Conservation (phyloP, 2,888 invertebrate species). For the Antheraea yamamai region DNA sequence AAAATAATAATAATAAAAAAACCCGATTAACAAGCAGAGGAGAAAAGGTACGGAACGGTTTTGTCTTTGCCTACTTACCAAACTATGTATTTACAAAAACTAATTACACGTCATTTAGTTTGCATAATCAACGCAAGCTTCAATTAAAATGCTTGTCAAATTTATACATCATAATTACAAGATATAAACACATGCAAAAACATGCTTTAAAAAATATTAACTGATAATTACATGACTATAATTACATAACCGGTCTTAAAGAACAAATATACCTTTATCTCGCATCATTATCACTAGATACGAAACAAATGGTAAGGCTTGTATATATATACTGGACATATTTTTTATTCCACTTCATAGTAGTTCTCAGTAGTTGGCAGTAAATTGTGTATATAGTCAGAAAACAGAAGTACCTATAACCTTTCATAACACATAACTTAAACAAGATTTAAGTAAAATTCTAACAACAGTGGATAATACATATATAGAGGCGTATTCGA, state of each 20-base stretch:
- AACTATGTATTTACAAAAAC: not conserved
- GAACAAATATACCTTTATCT: not conserved
- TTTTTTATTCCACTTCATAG: not conserved
- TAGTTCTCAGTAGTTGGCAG: not conserved
- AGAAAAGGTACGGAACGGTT: no score
- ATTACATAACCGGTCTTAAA: not conserved
- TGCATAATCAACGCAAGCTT: not conserved
- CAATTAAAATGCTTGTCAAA: not conserved
- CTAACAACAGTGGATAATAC: no score
- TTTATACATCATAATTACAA: not conserved
- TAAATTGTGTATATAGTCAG: not conserved
- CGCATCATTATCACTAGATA: not conserved
- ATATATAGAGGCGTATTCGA: no score
- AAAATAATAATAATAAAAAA: no score
- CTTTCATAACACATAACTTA: not conserved
- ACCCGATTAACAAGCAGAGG: no score
- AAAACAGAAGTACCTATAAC: not conserved
- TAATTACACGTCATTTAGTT: not conserved
- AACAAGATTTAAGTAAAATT: not conserved
- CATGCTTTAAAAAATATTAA: not conserved
- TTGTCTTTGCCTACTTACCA: no score
- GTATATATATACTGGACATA: not conserved
- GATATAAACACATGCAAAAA: not conserved
- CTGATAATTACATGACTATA: not conserved
- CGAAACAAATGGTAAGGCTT: not conserved